A percentile compares a stretch with the other conserved stretches of the same genome.
phyloP scores from a whole-genome alignment of 2,888 invertebrate genomes.

The Campoplex capitator region DNA sequence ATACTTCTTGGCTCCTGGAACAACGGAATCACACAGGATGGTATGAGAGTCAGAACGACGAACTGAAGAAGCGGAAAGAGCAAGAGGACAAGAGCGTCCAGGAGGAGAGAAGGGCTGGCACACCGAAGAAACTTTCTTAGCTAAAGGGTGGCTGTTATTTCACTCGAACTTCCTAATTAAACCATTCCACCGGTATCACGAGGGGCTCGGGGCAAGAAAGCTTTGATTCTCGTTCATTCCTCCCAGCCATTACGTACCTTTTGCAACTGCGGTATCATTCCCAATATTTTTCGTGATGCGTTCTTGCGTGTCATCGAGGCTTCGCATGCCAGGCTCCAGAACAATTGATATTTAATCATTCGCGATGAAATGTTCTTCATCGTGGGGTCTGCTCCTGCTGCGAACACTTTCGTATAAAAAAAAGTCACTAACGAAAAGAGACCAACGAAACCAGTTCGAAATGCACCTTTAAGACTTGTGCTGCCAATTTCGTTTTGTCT shows the following conservation, averaged over 20 bases:
- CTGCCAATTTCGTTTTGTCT: not conserved
- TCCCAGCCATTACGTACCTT: slow-evolving; percentile 14
- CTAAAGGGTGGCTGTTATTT: slow-evolving; percentile 72
- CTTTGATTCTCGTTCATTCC: slow-evolving; percentile 37
- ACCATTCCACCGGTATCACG: slow-evolving; percentile 71
- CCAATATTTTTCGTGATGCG: not conserved
- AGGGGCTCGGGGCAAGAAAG: slow-evolving; percentile 54
- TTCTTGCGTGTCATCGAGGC: not conserved
- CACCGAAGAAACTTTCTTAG: slow-evolving; percentile 71
- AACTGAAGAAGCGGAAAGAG: slow-evolving; percentile 55
- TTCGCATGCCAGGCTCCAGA: not conserved
- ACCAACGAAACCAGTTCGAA: not conserved
- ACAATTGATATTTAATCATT: not conserved
- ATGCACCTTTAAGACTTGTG: not conserved
- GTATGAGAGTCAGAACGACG: slow-evolving; percentile 18
- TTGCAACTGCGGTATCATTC: slow-evolving; percentile 37
- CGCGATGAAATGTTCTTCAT: not conserved
- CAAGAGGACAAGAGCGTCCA: slow-evolving; percentile 14
- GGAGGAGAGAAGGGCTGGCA: slow-evolving; percentile 25
- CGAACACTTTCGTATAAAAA: not conserved
- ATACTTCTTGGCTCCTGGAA: slow-evolving; percentile 75
- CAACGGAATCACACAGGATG: slow-evolving; percentile 67
- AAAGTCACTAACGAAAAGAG: not conserved
- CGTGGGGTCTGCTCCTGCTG: not conserved
- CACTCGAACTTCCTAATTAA: slow-evolving; percentile 75